Conservation (phyloP, 1,140 invertebrate species). For the Drosophila bifasciata region DNA sequence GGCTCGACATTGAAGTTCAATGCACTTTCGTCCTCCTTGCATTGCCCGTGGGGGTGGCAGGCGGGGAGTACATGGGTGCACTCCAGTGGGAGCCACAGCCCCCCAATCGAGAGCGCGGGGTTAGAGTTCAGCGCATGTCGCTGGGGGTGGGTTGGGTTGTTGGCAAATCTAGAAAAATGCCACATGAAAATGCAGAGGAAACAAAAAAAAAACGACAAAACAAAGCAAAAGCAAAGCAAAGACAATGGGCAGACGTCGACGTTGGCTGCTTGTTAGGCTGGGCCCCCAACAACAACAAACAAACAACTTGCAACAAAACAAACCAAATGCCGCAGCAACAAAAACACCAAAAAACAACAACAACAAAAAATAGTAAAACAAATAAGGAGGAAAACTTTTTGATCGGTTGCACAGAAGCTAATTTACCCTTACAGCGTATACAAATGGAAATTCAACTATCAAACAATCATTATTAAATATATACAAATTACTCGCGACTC, state of each 20-base stretch:
- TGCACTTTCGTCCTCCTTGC: conserved; percentile 24
- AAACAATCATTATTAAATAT: no score
- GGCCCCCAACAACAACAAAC: conserved; percentile 55
- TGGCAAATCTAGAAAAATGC: conserved; percentile 79
- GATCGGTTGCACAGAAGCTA: conserved; percentile 33
- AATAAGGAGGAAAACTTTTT: conserved; percentile 28
- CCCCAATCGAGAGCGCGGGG: conserved; percentile 29
- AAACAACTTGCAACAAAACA: conserved; percentile 70
- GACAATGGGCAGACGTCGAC: conserved; percentile 76
- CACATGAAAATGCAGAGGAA: conserved; percentile 31
- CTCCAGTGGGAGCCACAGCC: conserved; percentile 7
- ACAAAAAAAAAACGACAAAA: conserved; percentile 13
- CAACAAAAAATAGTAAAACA: conserved; percentile 46
- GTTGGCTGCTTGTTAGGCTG: conserved; percentile 69
- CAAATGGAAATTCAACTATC: no score
- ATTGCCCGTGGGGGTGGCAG: no score
- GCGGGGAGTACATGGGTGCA: neutral
- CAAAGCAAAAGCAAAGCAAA: conserved; percentile 8
- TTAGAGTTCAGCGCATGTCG: conserved; percentile 77
- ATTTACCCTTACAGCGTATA: conserved; percentile 29
- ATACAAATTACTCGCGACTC: no score
- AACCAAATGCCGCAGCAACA: conserved; percentile 66
- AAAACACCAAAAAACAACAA: conserved; percentile 34
- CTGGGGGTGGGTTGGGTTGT: conserved; percentile 53
- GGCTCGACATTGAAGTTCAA: conserved; percentile 44